These are phyloP conservation scores for Lepetodrilus schrolli DNA, from an alignment of 2,888 invertebrate genomes.

Conservation along the genomic window DNA sequence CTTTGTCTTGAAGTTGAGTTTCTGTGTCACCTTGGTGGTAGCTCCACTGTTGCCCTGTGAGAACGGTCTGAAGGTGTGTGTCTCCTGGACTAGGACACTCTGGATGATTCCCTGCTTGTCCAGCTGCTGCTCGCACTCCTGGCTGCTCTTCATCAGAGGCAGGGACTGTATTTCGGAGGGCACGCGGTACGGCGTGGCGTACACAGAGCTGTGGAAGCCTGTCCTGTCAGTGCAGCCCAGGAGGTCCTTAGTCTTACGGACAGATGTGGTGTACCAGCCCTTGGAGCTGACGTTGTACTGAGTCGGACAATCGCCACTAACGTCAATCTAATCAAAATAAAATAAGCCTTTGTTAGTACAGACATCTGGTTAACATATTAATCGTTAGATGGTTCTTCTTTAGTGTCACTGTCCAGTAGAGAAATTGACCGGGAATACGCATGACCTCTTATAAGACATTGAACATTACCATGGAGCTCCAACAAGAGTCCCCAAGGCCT, in stretches of 20 bases:
- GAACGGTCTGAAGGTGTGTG: slow-evolving; percentile 85
- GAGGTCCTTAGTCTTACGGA: slow-evolving; percentile 71
- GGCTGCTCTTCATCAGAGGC: slow-evolving; percentile 76
- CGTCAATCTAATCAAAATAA: slow-evolving; percentile 79
- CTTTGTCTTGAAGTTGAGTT: slow-evolving; percentile 77
- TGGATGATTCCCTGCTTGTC: slow-evolving; percentile 81
- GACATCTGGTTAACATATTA: neutral
- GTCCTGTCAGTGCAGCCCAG: slow-evolving; percentile 67
- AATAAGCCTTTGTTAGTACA: neutral
- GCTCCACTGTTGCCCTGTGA: slow-evolving; percentile 78
- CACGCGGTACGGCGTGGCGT: slow-evolving; percentile 67
- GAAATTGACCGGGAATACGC: too few relatives aligned
- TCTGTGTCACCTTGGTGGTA: slow-evolving; percentile 75
- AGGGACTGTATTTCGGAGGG: slow-evolving; percentile 70
- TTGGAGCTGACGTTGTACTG: slow-evolving; percentile 78
- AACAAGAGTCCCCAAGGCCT: neutral
- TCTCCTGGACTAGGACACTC: slow-evolving; percentile 81
- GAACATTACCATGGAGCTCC: too few relatives aligned
- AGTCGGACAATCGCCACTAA: slow-evolving; percentile 88
- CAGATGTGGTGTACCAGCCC: slow-evolving; percentile 56
- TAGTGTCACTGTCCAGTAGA: too few relatives aligned
- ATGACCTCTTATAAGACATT: too few relatives aligned
- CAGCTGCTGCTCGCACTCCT: slow-evolving; percentile 81
- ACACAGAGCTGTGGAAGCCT: slow-evolving; percentile 65
- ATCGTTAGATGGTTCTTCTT: too few relatives aligned